Conservation (phyloP, 2,888 invertebrate genomes). For the Drosophila affinis region DNA sequence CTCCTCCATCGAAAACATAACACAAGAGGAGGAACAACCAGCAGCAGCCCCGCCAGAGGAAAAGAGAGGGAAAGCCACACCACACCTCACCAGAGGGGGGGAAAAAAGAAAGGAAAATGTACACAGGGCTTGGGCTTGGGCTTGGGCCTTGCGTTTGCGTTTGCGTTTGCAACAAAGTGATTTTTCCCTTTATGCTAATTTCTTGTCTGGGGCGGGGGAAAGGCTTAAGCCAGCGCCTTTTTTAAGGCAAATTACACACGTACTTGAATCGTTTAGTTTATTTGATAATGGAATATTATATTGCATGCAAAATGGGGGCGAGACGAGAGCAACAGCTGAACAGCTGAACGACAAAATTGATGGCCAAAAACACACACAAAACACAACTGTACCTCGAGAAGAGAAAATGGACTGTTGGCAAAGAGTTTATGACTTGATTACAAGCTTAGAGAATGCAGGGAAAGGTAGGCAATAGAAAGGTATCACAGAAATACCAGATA, state of each 20-base stretch:
- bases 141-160: background rate
- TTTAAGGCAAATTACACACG: constrained; percentile 49
- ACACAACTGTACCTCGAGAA: constrained; percentile 23
- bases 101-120: constrained; percentile 39
- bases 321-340: constrained; percentile 1
- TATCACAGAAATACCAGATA: background rate
- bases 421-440: background rate
- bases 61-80: constrained; percentile 50
- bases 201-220: constrained; percentile 27
- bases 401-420: background rate
- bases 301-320: constrained; percentile 22
- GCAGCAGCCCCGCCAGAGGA: constrained; percentile 20
- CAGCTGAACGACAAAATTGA: background rate
- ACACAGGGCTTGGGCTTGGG: constrained; percentile 20
- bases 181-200: constrained; percentile 58
- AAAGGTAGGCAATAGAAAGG: background rate
- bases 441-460: rapidly evolving
- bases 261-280: constrained; percentile 57
- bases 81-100: constrained; percentile 1
- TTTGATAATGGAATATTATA: constrained; percentile 51
- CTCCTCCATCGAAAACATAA: constrained; percentile 34
- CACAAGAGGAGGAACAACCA: constrained; percentile 6
- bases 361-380: constrained; percentile 1
- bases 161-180: constrained; percentile 25
- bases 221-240: constrained; percentile 9